These are phyloP conservation scores for Bemisia tabaci DNA, from an alignment of 1,140 invertebrate genomes.

Conservation along the genomic window DNA sequence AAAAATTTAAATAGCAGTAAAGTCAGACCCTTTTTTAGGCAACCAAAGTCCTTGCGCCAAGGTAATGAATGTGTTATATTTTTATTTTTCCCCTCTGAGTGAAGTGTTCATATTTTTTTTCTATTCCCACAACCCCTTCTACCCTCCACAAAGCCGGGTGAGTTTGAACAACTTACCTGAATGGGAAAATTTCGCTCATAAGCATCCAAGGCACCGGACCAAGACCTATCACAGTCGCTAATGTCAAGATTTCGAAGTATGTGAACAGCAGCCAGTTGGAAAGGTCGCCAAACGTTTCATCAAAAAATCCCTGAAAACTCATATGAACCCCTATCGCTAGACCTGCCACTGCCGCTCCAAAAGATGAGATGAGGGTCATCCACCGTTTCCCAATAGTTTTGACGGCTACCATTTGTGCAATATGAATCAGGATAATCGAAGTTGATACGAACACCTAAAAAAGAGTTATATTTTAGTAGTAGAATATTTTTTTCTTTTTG, in stretches of 20 bases:
- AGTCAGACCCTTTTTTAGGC: too few species aligned
- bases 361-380: slow-evolving; percentile 21
- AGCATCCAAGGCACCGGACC: slow-evolving; percentile 23
- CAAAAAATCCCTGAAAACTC: slow-evolving; percentile 18
- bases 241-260: slow-evolving; percentile 18
- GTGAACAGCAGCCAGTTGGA: slow-evolving; percentile 16
- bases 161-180: slow-evolving; percentile 18
- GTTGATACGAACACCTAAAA: slow-evolving; percentile 34
- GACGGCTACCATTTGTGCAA: slow-evolving; percentile 34
- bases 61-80: too few species aligned
- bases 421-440: slow-evolving; percentile 27
- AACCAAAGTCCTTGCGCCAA: too few species aligned
- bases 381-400: slow-evolving; percentile 34
- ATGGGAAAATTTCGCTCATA: slow-evolving; percentile 24
- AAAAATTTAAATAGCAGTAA: too few species aligned
- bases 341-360: slow-evolving; percentile 14
- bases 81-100: too few species aligned
- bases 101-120: too few species aligned
- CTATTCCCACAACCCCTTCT: too few species aligned
- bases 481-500: too few species aligned
- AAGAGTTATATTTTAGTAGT: too few species aligned
- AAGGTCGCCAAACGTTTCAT: background rate
- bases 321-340: slow-evolving; percentile 10
- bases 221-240: slow-evolving; percentile 19
- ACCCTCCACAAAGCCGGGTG: too few species aligned